Conservation (phyloP, 2,113 vertebrate species). For the Amblyornis subalaris region DNA sequence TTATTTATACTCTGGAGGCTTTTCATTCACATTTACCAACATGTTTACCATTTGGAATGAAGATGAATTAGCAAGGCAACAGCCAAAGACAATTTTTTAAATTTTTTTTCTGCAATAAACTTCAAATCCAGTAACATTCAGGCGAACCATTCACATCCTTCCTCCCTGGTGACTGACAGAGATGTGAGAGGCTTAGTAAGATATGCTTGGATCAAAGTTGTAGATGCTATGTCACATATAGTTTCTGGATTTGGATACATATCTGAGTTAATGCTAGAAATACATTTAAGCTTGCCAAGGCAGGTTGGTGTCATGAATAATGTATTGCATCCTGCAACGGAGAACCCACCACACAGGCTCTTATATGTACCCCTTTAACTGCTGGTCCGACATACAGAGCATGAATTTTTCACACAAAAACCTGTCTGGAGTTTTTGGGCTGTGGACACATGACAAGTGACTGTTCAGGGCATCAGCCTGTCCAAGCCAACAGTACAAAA, state of each 20-base stretch:
- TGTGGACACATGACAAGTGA: background rate
- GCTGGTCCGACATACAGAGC: background rate
- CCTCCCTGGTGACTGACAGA: background rate
- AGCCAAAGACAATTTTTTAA: background rate
- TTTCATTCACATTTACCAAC: constrained; percentile 29
- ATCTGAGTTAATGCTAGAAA: background rate
- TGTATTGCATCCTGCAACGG: background rate
- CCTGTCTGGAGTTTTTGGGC: background rate
- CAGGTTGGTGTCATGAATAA: background rate
- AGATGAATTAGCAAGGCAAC: constrained; percentile 10
- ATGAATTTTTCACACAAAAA: background rate
- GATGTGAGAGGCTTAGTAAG: background rate
- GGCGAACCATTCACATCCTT: background rate
- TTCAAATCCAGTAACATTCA: background rate
- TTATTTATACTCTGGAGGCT: constrained; percentile 16
- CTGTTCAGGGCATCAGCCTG: background rate
- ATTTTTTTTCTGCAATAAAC: background rate
- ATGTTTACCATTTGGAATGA: constrained; percentile 5
- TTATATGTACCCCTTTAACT: background rate
- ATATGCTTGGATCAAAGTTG: background rate
- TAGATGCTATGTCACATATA: background rate
- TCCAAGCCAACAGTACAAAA: background rate
- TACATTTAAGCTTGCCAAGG: background rate
- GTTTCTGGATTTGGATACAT: background rate
- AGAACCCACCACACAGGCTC: background rate